Percentiles rank a stretch among this genome's conserved stretches.
Conservation (phyloP, 2,888 invertebrate species). For the Sarcophaga carnaria region DNA sequence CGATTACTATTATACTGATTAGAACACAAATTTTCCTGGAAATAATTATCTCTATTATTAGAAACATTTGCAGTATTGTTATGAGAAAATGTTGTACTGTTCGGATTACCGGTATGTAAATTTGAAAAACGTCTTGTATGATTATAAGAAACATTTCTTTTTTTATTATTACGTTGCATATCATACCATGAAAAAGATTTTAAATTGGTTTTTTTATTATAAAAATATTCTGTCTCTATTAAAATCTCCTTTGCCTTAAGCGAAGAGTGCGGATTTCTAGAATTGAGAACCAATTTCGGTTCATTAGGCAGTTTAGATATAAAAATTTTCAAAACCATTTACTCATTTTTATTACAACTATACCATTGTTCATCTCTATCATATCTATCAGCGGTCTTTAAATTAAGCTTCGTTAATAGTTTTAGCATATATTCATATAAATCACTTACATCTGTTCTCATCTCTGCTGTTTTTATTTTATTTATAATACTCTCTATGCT, state of each 20-base stretch:
- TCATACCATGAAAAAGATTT: not conserved
- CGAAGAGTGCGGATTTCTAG: slow-evolving; percentile 37
- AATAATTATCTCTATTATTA: too few relatives aligned
- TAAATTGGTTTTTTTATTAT: slow-evolving; percentile 21
- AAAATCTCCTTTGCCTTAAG: not conserved
- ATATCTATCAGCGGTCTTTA: too few relatives aligned
- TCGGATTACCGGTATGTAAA: too few relatives aligned
- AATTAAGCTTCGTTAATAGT: slow-evolving; percentile 14
- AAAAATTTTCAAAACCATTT: slow-evolving; percentile 58
- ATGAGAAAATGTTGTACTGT: too few relatives aligned
- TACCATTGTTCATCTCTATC: too few relatives aligned
- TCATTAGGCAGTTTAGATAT: slow-evolving; percentile 49
- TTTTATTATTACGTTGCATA: not conserved
- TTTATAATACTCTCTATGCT: slow-evolving; percentile 41
- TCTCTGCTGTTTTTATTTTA: slow-evolving; percentile 43
- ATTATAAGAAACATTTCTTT: not conserved
- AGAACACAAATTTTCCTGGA: too few relatives aligned
- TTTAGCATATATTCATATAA: slow-evolving; percentile 35
- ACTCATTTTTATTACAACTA: not conserved
- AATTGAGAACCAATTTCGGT: slow-evolving; percentile 42
- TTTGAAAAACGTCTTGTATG: not conserved
- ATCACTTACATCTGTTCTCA: slow-evolving; percentile 11
- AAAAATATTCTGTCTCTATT: slow-evolving; percentile 1
- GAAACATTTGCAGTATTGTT: too few relatives aligned
- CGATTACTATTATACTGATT: too few relatives aligned